Percentiles rank a stretch among this genome's conserved stretches.
phyloP scores from a whole-genome alignment of 2,888 invertebrate species.

The Ophion slaviceki region DNA sequence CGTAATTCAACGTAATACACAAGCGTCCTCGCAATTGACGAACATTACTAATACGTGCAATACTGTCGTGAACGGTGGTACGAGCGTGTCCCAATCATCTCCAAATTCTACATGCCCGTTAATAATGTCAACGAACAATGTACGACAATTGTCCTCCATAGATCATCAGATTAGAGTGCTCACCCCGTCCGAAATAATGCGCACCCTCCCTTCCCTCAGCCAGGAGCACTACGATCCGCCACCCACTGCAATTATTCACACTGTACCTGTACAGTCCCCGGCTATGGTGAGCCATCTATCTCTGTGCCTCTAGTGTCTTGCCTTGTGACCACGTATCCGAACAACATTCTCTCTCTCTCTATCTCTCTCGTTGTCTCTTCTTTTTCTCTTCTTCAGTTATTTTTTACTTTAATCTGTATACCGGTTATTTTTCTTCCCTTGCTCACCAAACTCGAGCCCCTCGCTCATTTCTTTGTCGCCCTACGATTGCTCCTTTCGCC shows the following conservation, averaged over 20 bases:
- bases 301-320: constrained; percentile 83
- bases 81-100: constrained; percentile 71
- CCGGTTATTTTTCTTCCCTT: constrained; percentile 4
- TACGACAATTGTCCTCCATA: constrained; percentile 84
- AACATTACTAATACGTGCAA: constrained; percentile 71
- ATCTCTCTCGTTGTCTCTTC: constrained; percentile 71
- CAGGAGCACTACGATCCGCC: constrained; percentile 88
- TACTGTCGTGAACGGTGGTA: constrained; percentile 55
- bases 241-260: constrained; percentile 85
- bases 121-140: constrained; percentile 84
- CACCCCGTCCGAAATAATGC: constrained; percentile 95
- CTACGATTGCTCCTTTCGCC: background rate
- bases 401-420: constrained; percentile 55
- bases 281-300: constrained; percentile 84
- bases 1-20: constrained; percentile 76
- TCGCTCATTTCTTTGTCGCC: constrained; percentile 52
- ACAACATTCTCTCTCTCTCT: constrained; percentile 73
- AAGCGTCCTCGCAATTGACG: constrained; percentile 73
- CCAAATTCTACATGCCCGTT: constrained; percentile 81
- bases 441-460: constrained; percentile 5
- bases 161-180: constrained; percentile 95
- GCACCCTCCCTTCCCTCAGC: constrained; percentile 94
- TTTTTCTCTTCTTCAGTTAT: constrained; percentile 70
- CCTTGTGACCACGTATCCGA: constrained; percentile 79
- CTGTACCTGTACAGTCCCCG: constrained; percentile 84